Conservation (phyloP, 2,113 vertebrate genomes). For the Leucosticte australis region DNA sequence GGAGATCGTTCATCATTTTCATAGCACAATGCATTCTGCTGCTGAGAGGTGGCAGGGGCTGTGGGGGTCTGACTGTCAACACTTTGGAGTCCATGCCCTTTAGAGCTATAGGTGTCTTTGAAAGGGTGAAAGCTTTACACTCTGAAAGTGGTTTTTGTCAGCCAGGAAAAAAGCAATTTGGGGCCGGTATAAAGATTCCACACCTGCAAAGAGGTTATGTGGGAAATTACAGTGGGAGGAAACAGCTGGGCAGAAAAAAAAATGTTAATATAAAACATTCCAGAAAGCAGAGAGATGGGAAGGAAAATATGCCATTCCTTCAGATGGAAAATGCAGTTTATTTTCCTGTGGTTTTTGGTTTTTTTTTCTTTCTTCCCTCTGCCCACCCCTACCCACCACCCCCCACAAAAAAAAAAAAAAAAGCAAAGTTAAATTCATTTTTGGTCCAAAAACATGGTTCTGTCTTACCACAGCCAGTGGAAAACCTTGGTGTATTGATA, state of each 20-base stretch:
- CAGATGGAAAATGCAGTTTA: background rate
- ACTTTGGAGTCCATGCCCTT: background rate
- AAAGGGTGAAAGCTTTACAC: slow-evolving; percentile 7
- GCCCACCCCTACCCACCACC: fast-evolving
- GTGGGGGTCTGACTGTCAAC: background rate
- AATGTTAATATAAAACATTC: background rate
- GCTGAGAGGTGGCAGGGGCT: background rate
- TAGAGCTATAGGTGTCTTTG: background rate
- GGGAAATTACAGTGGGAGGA: slow-evolving; percentile 17
- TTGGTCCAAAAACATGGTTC: background rate
- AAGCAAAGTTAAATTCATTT: background rate
- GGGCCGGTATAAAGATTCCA: background rate
- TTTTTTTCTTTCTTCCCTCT: background rate
- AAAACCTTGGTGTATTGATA: background rate
- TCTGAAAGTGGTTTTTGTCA: background rate
- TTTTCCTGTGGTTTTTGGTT: background rate
- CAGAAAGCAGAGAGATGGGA: background rate
- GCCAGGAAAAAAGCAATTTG: slow-evolving; percentile 22
- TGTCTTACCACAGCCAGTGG: background rate
- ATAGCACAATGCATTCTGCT: slow-evolving; percentile 37
- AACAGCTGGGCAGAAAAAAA: background rate
- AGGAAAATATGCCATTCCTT: background rate
- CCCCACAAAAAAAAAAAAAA: background rate
- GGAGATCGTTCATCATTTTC: slow-evolving; percentile 32
- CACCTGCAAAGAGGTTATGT: background rate